Evolutionary conservation across 2,113 vertebrate species (phyloP).

Genomic region (Erinaceus europaeus): DNA sequence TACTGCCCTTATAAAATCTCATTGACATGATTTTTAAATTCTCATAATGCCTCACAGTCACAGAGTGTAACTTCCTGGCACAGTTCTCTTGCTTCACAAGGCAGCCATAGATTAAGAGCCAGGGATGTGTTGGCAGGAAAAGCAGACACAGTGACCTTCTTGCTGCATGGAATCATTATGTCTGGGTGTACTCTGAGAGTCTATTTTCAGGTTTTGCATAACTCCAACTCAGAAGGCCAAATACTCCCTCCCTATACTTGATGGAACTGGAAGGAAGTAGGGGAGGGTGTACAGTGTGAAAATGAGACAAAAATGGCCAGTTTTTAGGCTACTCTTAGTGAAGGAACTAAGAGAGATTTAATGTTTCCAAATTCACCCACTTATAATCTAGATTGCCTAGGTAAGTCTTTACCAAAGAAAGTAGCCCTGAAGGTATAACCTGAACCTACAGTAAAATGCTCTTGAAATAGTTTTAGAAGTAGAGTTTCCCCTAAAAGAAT

Average conservation of each 20-base stretch:
- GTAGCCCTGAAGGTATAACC: neutral
- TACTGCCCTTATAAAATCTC: slow-evolving; percentile 43
- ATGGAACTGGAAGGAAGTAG: neutral
- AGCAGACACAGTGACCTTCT: slow-evolving; percentile 75
- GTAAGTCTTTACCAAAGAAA: neutral
- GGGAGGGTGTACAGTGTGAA: neutral
- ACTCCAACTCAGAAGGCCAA: slow-evolving; percentile 46
- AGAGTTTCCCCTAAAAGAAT: neutral
- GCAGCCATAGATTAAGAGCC: slow-evolving; percentile 72
- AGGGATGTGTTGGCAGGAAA: slow-evolving; percentile 73
- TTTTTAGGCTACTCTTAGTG: neutral
- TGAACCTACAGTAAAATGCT: slow-evolving; percentile 29
- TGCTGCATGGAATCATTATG: slow-evolving; percentile 64
- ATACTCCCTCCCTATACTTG: neutral
- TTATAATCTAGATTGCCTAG: neutral
- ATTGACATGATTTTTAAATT: slow-evolving; percentile 62
- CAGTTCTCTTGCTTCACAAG: slow-evolving; percentile 61
- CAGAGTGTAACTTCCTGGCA: slow-evolving; percentile 68
- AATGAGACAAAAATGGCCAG: neutral
- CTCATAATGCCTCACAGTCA: slow-evolving; percentile 54
- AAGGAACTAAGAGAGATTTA: neutral
- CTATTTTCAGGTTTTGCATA: slow-evolving; percentile 67
- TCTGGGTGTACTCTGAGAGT: slow-evolving; percentile 55
- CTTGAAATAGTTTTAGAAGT: slow-evolving; percentile 3
- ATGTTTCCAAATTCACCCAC: neutral